phyloP scores from a whole-genome alignment of 2,888 invertebrate species.

The Euplexia lucipara region DNA sequence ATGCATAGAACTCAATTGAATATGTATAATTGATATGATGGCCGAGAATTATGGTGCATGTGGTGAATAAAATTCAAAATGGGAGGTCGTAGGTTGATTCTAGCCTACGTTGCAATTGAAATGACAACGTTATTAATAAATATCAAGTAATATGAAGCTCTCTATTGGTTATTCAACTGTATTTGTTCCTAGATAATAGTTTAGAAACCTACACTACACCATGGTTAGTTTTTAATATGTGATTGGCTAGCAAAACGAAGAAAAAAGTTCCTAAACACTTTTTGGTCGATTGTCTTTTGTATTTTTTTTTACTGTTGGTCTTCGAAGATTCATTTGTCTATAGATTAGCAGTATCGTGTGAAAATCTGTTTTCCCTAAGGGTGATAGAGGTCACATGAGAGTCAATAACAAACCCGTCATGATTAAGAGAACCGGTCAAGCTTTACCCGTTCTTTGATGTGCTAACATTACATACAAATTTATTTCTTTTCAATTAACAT shows the following conservation, averaged over 20 bases:
- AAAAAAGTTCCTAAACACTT: neutral
- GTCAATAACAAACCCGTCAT: conserved; percentile 19
- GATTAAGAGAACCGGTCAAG: conserved; percentile 14
- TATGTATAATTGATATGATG: conserved; percentile 57
- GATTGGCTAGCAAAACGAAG: neutral
- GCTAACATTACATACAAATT: neutral
- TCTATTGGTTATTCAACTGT: conserved; percentile 14
- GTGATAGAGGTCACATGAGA: conserved; percentile 25
- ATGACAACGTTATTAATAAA: conserved; percentile 50
- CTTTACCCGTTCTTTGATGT: conserved; percentile 8
- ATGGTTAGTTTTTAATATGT: neutral
- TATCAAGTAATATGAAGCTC: conserved; percentile 35
- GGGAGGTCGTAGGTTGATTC: conserved; percentile 52
- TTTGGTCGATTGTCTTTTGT: neutral
- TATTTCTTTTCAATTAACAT: conserved; percentile 14
- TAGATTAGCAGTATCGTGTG: neutral
- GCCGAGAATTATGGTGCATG: conserved; percentile 43
- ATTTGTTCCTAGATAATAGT: conserved; percentile 8
- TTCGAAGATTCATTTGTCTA: neutral
- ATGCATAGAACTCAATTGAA: conserved; percentile 55
- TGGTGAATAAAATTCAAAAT: conserved; percentile 47
- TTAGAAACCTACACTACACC: neutral
- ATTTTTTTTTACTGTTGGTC: neutral
- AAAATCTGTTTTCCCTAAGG: conserved; percentile 31
- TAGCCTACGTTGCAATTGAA: conserved; percentile 46